Evolutionary conservation across 35 echinoderm and acorn worm genomes (phyloP), one percentile per base, ranked within the genome.

Genomic region (Apostichopus californicus): DNA sequence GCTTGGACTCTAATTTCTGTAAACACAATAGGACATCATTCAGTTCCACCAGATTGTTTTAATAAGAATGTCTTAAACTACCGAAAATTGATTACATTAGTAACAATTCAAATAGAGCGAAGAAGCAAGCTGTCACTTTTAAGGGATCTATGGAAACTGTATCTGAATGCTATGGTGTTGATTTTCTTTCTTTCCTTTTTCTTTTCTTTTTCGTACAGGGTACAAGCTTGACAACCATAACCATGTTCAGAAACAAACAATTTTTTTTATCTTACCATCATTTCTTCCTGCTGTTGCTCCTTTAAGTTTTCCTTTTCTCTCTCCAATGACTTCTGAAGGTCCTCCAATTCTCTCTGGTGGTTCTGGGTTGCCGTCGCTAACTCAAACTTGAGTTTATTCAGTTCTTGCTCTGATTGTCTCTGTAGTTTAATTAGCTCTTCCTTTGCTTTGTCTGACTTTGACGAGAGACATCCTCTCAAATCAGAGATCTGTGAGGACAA

Each of bases 301-400:
- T 85, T 79, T 24, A 93, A 72, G 9, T 91, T 91, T 56, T 78
- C 53, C 34, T 91, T 94, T 66, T 92, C 91, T 78, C 86, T 86
- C 18, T 96, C 94, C 17, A 81, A 55, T 2, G 90, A 83, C 9
- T 81, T 84, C 78, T 92, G 79, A 26, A 91, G 92, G 21, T 58
- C 28, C 14, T 59, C 77, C n/a, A 98, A 15, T 0, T 86, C 87
- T 22, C 92, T 92, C 9, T 82, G 54, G 52, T 98, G 95, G 54
- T 89, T 91, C 77, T 98, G 93, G 2, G 21, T 75, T 11, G 95
- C 91, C 3, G 95, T 66, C 12, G 95, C 87, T 77, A 96, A 88
- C 52, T 94, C 93, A 93, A 94, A 94, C 75, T 96, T 96, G 25
- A 98, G 93, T 59, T 90, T 92, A 25, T 94, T 96, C 12, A 98